These are phyloP conservation scores for Tromatobia lineatoria DNA, from an alignment of 2,888 invertebrate species.

Conservation along the genomic window DNA sequence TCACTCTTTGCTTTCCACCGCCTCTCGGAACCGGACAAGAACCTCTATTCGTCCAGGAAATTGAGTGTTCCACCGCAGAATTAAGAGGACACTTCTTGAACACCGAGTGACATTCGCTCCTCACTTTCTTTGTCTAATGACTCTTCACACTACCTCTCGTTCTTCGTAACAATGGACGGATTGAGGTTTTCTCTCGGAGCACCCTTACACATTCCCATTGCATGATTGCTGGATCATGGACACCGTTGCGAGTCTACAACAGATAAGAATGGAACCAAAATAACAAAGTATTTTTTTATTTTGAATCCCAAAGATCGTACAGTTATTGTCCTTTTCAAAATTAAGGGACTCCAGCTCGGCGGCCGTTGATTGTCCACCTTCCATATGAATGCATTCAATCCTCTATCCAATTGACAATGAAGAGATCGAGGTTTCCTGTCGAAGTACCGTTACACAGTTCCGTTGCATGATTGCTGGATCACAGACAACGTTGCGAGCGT, in stretches of 20 bases:
- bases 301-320: no score
- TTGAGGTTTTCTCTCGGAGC: neutral
- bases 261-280: neutral
- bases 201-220: neutral
- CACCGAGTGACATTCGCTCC: conserved; percentile 15
- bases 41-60: conserved; percentile 78
- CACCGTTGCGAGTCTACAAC: neutral
- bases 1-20: conserved; percentile 70
- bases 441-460: no score
- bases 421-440: no score
- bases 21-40: conserved; percentile 66
- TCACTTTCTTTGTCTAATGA: conserved; percentile 34
- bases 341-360: no score
- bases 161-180: neutral
- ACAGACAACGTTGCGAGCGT: neutral
- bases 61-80: conserved; percentile 76
- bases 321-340: no score
- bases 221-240: neutral
- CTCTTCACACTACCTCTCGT: conserved; percentile 26
- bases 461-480: neutral
- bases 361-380: no score
- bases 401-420: conserved; percentile 64
- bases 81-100: conserved; percentile 70
- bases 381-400: neutral
- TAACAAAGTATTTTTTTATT: neutral